Evolutionary conservation across 2,888 invertebrate genomes (phyloP).

Genomic region (Acholoe squamosa): DNA sequence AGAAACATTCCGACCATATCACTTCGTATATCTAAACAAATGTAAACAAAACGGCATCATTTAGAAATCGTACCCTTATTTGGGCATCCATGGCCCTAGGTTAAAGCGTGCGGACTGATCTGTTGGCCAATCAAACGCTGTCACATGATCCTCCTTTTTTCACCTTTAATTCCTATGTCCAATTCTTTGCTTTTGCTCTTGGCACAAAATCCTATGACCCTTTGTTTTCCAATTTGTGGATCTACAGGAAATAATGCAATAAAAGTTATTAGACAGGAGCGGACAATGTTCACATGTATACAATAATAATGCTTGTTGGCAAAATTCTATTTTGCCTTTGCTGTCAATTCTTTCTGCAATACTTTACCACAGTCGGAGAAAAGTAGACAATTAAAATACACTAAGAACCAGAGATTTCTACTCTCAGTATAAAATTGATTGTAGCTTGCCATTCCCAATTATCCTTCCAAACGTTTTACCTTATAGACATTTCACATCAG

Average conservation of each 20-base stretch:
- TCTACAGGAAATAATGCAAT: conserved; percentile 62
- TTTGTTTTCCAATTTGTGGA: conserved; percentile 52
- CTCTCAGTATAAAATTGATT: background rate
- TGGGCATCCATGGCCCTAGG: conserved; percentile 21
- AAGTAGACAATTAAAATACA: conserved; percentile 8
- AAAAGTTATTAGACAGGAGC: conserved; percentile 50
- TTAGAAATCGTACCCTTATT: conserved; percentile 35
- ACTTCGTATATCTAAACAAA: background rate
- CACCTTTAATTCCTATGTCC: conserved; percentile 60
- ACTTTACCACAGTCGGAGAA: background rate
- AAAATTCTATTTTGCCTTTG: conserved; percentile 13
- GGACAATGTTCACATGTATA: background rate
- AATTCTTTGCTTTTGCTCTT: conserved; percentile 51
- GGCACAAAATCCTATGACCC: conserved; percentile 50
- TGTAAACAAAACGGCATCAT: background rate
- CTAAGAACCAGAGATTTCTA: background rate
- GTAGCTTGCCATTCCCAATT: background rate
- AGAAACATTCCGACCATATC: background rate
- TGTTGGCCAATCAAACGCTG: background rate
- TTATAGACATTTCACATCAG: background rate
- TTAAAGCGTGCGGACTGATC: conserved; percentile 1
- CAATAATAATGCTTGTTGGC: background rate
- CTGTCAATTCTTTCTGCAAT: background rate
- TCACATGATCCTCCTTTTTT: conserved; percentile 20
- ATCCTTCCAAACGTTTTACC: background rate